Conservation (phyloP, 2,888 invertebrate genomes). For the Laothoe populi region DNA sequence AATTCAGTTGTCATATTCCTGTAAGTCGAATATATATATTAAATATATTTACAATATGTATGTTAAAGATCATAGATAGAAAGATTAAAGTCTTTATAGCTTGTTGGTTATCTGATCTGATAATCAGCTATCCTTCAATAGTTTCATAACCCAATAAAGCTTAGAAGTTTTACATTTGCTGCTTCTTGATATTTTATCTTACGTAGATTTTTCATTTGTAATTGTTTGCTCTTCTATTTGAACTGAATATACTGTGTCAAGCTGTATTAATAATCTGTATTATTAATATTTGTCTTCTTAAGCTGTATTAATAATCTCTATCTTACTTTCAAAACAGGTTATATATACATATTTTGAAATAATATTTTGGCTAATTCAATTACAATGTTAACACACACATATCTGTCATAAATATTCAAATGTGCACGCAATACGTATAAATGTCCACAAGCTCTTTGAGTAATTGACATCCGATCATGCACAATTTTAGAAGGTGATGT, state of each 20-base stretch:
- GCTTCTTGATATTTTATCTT: not conserved
- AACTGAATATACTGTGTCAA: not conserved
- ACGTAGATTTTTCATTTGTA: not conserved
- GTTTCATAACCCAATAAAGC: not conserved
- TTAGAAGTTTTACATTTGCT: not conserved
- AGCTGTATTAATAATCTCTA: too few relatives aligned
- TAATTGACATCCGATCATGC: not conserved
- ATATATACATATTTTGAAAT: not conserved
- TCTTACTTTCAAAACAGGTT: not conserved
- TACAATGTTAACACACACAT: not conserved
- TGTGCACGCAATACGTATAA: not conserved
- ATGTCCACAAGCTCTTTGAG: not conserved
- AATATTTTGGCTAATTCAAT: not conserved
- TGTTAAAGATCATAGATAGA: not conserved
- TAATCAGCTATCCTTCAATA: conserved; percentile 7
- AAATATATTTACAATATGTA: too few relatives aligned
- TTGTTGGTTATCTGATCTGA: conserved; percentile 5
- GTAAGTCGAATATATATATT: too few relatives aligned
- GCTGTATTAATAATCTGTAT: not conserved
- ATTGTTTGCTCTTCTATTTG: not conserved
- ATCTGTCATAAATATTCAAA: not conserved
- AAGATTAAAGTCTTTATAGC: not conserved
- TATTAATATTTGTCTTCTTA: too few relatives aligned
- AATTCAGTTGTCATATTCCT: too few relatives aligned
- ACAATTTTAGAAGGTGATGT: not conserved